Conservation (phyloP, 2,113 vertebrate species). For the Apistogramma diplotaenia region DNA sequence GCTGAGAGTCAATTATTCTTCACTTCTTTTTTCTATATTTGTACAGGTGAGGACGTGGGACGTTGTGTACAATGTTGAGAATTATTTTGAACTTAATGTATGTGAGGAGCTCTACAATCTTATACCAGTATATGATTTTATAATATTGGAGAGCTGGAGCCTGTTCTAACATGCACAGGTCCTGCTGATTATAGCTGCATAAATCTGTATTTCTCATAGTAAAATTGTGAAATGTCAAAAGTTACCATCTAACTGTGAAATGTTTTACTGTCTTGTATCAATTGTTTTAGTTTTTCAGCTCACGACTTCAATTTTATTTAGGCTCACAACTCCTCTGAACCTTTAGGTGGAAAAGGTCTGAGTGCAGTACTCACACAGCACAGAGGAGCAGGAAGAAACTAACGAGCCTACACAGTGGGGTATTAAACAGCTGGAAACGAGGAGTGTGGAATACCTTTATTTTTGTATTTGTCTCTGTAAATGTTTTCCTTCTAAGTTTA, state of each 20-base stretch:
- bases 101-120: too few relatives aligned
- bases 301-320: neutral
- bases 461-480: neutral
- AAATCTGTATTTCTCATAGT: neutral
- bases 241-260: too few relatives aligned
- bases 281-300: too few relatives aligned
- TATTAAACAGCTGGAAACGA: neutral
- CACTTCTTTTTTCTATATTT: neutral
- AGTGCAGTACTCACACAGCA: neutral
- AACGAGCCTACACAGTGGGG: neutral
- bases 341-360: neutral
- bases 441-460: neutral
- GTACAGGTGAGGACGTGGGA: neutral
- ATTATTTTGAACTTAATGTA: too few relatives aligned
- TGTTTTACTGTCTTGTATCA: too few relatives aligned
- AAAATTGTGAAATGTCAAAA: neutral
- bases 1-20: neutral
- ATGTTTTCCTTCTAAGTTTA: neutral
- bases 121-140: too few relatives aligned
- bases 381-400: neutral
- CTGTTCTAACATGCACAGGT: too few relatives aligned
- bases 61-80: neutral
- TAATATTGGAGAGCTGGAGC: too few relatives aligned
- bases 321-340: neutral
- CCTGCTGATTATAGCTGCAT: neutral